Conservation (phyloP, 92 coral and sea anemone species). For the Pocillopora meandrina region DNA sequence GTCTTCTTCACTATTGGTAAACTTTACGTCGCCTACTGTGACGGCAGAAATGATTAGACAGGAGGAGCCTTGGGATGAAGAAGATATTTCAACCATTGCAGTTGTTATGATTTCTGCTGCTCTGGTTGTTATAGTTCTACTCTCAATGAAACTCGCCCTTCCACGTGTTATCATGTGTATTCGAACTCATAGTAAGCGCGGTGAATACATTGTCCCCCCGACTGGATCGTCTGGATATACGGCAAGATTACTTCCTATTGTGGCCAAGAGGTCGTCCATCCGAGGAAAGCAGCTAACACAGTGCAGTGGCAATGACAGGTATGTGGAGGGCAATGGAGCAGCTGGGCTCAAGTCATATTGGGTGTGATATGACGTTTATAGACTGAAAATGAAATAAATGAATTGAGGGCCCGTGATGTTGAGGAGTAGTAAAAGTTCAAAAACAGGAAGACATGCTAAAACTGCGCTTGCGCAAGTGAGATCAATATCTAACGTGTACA, state of each 20-base stretch:
- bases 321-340: constrained; percentile 44
- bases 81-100: constrained; percentile 59
- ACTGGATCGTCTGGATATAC: constrained; percentile 71
- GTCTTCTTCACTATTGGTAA: neutral
- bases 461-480: too few species aligned
- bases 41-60: neutral
- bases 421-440: neutral
- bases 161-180: constrained; percentile 73
- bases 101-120: constrained; percentile 70
- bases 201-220: constrained; percentile 87
- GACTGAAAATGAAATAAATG: too few species aligned
- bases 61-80: neutral
- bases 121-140: constrained; percentile 56
- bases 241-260: constrained; percentile 74
- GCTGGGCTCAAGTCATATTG: constrained; percentile 72
- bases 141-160: constrained; percentile 64
- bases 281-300: constrained; percentile 53
- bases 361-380: constrained; percentile 54
- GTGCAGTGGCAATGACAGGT: constrained; percentile 21
- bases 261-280: constrained; percentile 53
- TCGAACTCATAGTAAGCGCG: constrained; percentile 85
- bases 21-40: neutral
- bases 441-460: neutral
- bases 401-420: neutral
- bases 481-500: too few species aligned